Evolutionary conservation across 2,113 vertebrate species (phyloP).

Genomic region (Orientallactaga bullata): DNA sequence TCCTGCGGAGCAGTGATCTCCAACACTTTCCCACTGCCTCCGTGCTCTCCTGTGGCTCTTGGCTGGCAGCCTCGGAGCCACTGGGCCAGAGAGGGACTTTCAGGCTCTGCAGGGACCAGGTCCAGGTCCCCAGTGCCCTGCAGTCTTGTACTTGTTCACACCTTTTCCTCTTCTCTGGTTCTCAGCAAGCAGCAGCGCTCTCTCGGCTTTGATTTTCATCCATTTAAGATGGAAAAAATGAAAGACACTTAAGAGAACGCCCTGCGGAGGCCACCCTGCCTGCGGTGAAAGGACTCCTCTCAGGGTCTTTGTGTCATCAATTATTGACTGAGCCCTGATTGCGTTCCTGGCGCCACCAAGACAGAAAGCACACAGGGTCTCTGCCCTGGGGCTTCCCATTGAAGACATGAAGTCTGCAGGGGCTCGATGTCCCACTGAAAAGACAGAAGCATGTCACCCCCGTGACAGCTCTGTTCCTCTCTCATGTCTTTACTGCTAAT

Average conservation of each 20-base stretch:
- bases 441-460: neutral
- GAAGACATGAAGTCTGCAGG: neutral
- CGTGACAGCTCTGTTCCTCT: neutral
- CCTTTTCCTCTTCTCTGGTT: neutral
- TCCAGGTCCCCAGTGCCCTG: neutral
- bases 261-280: neutral
- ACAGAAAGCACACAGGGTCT: constrained; percentile 1
- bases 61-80: no score
- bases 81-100: no score
- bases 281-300: neutral
- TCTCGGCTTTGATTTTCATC: neutral
- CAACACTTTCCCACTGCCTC: no score
- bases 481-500: neutral
- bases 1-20: neutral
- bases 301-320: constrained; percentile 26
- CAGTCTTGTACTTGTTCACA: neutral
- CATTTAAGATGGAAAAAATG: neutral
- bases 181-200: neutral
- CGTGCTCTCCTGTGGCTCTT: no score
- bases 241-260: constrained; percentile 31
- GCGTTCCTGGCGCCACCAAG: constrained; percentile 36
- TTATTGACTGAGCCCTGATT: constrained; percentile 61
- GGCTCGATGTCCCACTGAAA: neutral
- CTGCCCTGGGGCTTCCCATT: neutral
- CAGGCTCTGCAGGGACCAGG: neutral